Conservation (phyloP, 2,888 invertebrate species). For the Platycheirus albimanus region DNA sequence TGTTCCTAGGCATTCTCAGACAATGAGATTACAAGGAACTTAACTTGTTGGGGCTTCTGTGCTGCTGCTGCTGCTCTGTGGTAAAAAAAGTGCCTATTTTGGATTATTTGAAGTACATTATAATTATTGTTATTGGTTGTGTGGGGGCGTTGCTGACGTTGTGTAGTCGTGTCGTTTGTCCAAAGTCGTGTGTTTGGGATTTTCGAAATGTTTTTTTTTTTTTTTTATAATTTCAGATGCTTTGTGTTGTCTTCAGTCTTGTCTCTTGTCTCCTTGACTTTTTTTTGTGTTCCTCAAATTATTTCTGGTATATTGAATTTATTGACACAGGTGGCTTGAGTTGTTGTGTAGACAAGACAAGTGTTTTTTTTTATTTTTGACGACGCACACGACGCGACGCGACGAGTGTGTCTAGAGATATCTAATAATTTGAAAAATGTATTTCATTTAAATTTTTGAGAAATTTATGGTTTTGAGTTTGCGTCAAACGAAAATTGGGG, state of each 20-base stretch:
- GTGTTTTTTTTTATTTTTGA: background rate
- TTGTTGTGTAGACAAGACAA: background rate
- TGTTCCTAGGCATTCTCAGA: slow-evolving; percentile 22
- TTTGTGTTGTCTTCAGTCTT: too few species aligned
- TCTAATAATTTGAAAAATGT: too few species aligned
- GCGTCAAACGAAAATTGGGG: too few species aligned
- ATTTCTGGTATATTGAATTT: background rate
- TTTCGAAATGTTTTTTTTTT: background rate
- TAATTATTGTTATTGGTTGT: too few species aligned
- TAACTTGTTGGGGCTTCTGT: background rate
- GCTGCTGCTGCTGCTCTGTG: too few species aligned
- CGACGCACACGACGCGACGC: too few species aligned
- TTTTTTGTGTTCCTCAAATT: background rate
- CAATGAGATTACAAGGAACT: slow-evolving; percentile 15
- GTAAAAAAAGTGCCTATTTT: slow-evolving; percentile 8
- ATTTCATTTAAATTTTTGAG: too few species aligned
- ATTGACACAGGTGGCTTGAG: background rate
- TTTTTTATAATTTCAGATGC: background rate
- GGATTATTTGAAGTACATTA: slow-evolving; percentile 2
- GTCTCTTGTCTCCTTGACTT: too few species aligned
- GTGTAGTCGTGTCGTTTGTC: background rate
- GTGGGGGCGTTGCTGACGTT: background rate
- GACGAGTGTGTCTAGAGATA: too few species aligned
- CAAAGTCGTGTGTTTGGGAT: background rate
- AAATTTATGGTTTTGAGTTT: too few species aligned